Evolutionary conservation across 2,888 invertebrate species (phyloP).

Genomic region (Cacoxenus indagator): DNA sequence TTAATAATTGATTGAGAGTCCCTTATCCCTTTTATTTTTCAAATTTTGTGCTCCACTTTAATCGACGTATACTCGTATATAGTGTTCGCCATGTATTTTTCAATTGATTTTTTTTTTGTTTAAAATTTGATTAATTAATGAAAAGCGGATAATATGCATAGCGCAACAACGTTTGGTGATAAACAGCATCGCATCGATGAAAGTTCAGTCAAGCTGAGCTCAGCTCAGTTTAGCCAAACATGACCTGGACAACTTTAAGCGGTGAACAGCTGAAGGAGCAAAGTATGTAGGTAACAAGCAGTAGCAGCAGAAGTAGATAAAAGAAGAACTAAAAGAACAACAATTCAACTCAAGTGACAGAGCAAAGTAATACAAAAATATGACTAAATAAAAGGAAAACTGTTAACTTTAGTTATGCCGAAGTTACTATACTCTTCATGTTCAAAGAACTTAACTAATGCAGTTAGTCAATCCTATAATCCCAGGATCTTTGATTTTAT

Average conservation of each 20-base stretch:
- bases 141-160: constrained; percentile 59
- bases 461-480: no score
- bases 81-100: constrained; percentile 44
- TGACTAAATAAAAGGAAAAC: neutral
- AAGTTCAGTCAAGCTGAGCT: constrained; percentile 4
- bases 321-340: constrained; percentile 3
- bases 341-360: constrained; percentile 4
- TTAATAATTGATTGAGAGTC: no score
- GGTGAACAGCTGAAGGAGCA: constrained; percentile 5
- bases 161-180: neutral
- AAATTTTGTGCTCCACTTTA: constrained; percentile 12
- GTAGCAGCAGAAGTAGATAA: constrained; percentile 8
- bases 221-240: constrained; percentile 6
- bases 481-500: no score
- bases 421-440: no score
- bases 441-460: no score
- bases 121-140: constrained; percentile 54
- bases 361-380: neutral
- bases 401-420: neutral
- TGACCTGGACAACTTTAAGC: neutral
- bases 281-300: neutral
- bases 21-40: no score
- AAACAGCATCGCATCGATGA: constrained; percentile 23
- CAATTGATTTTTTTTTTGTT: constrained; percentile 58
- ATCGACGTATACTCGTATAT: constrained; percentile 21